Conservation (phyloP, 2,888 invertebrate genomes). For the Drosophila stalkeri region DNA sequence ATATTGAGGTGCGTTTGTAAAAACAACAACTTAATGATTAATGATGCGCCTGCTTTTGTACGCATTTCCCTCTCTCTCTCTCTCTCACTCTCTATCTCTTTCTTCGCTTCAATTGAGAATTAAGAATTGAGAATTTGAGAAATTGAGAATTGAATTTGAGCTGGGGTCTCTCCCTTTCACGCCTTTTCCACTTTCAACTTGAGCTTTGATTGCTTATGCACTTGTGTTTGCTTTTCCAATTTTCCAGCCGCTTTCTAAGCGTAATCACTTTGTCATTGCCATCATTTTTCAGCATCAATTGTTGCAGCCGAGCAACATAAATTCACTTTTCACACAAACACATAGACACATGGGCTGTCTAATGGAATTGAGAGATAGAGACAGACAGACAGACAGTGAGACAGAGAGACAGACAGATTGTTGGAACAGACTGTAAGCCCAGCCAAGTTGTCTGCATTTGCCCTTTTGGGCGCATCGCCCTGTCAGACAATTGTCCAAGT, state of each 20-base stretch:
- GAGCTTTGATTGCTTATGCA: slow-evolving; percentile 69
- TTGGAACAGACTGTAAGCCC: slow-evolving; percentile 20
- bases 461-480: slow-evolving; percentile 48
- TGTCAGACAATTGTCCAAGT: slow-evolving; percentile 41
- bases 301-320: slow-evolving; percentile 64
- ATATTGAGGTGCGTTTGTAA: slow-evolving; percentile 52
- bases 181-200: slow-evolving; percentile 37
- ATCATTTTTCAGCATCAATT: slow-evolving; percentile 77
- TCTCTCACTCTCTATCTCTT: slow-evolving; percentile 62
- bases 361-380: slow-evolving; percentile 72
- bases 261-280: slow-evolving; percentile 81
- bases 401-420: background rate
- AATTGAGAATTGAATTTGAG: slow-evolving; percentile 62
- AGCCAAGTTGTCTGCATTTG: slow-evolving; percentile 50
- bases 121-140: slow-evolving; percentile 35
- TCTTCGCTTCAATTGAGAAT: slow-evolving; percentile 47
- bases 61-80: slow-evolving; percentile 60
- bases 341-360: slow-evolving; percentile 34
- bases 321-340: slow-evolving; percentile 63
- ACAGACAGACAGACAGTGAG: slow-evolving; percentile 16
- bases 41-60: slow-evolving; percentile 61
- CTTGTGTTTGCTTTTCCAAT: slow-evolving; percentile 16
- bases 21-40: slow-evolving; percentile 76
- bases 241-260: slow-evolving; percentile 62
- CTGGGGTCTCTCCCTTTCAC: slow-evolving; percentile 14